A percentile compares a stretch with the other conserved stretches of the same genome.
Evolutionary conservation across 2,888 invertebrate genomes (phyloP).

Genomic region (Microctonus brassicae): DNA sequence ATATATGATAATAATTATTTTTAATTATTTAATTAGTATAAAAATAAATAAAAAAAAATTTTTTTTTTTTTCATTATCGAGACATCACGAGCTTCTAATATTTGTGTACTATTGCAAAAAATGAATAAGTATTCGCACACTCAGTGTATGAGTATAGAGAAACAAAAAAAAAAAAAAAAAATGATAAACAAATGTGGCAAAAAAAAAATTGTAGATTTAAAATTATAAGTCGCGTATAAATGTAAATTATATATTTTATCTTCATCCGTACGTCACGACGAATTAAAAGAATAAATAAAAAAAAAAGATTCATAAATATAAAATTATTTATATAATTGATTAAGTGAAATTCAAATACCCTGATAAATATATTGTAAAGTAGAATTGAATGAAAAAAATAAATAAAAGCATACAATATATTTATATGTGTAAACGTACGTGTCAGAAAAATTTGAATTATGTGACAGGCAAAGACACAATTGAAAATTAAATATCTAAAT

Average conservation of each 20-base stretch:
- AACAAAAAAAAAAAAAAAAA: slow-evolving; percentile 38
- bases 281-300: background rate
- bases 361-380: slow-evolving; percentile 57
- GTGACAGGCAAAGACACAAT: slow-evolving; percentile 11
- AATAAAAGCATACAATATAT: slow-evolving; percentile 28
- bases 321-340: slow-evolving; percentile 46
- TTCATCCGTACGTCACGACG: slow-evolving; percentile 51
- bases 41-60: too few species aligned
- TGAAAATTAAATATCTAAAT: slow-evolving; percentile 30
- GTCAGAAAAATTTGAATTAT: background rate
- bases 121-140: background rate
- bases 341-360: slow-evolving; percentile 49
- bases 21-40: slow-evolving; percentile 18
- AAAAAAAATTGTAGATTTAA: slow-evolving; percentile 49
- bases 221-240: slow-evolving; percentile 49
- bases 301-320: slow-evolving; percentile 56
- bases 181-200: slow-evolving; percentile 11
- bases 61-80: background rate
- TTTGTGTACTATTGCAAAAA: background rate
- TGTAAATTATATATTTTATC: slow-evolving; percentile 65
- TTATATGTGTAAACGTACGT: background rate
- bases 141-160: slow-evolving; percentile 48
- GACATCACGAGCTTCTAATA: background rate
- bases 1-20: too few species aligned
- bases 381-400: slow-evolving; percentile 46